phyloP scores from a whole-genome alignment of 2,113 vertebrate species.

The Gasterosteus aculeatus region DNA sequence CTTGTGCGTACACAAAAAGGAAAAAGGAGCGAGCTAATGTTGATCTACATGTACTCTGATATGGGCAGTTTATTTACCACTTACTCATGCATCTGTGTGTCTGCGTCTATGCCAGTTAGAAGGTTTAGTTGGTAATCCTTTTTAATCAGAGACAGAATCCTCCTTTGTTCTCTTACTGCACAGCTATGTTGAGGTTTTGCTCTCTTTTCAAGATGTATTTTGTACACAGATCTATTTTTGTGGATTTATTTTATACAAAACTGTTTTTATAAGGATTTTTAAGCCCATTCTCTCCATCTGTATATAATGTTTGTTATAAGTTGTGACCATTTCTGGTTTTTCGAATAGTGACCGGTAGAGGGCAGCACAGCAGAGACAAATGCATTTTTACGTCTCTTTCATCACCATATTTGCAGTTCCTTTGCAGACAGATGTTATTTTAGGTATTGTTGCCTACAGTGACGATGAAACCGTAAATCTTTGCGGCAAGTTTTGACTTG shows the following conservation, averaged over 20 bases:
- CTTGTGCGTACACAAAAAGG: neutral
- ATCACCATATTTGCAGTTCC: neutral
- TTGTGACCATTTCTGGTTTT: conserved; percentile 31
- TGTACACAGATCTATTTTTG: conserved; percentile 76
- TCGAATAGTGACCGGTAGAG: conserved; percentile 44
- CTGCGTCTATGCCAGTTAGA: conserved; percentile 59
- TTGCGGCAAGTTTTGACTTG: neutral
- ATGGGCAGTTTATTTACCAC: conserved; percentile 26
- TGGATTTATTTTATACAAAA: conserved; percentile 66
- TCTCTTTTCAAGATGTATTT: conserved; percentile 66
- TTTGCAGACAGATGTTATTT: conserved; percentile 11
- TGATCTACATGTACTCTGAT: conserved; percentile 34
- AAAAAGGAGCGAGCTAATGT: conserved; percentile 30
- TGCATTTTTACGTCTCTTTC: conserved; percentile 25
- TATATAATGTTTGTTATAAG: conserved; percentile 35
- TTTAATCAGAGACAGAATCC: conserved; percentile 35
- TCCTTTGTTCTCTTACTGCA: conserved; percentile 43
- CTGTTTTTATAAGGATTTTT: conserved; percentile 60
- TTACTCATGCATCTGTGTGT: conserved; percentile 28
- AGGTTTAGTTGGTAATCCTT: conserved; percentile 55
- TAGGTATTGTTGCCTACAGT: neutral
- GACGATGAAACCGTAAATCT: neutral
- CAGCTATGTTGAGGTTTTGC: conserved; percentile 46
- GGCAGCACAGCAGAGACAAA: conserved; percentile 65
- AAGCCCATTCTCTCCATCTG: conserved; percentile 31